A percentile compares a stretch with the other conserved stretches of the same genome.
Conservation (phyloP, 2,888 invertebrate species). For the Leuctra nigra region DNA sequence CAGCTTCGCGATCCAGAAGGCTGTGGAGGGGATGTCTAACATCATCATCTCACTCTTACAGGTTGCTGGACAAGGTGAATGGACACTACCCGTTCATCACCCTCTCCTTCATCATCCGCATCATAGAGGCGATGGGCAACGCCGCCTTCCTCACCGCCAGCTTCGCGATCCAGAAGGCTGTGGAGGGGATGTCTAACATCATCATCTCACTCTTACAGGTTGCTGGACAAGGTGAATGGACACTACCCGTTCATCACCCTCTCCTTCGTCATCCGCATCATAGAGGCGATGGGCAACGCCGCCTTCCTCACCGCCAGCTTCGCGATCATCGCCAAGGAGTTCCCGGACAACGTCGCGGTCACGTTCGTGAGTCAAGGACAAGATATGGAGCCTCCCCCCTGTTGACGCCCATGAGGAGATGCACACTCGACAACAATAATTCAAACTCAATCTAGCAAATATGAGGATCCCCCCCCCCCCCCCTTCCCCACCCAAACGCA, state of each 20-base stretch:
- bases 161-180: conserved; percentile 82
- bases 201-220: conserved; percentile 41
- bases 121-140: conserved; percentile 78
- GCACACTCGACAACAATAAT: too few relatives aligned
- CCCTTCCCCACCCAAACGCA: too few relatives aligned
- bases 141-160: conserved; percentile 81
- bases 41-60: conserved; percentile 79
- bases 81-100: conserved; percentile 67
- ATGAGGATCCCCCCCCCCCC: too few relatives aligned
- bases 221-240: conserved; percentile 62
- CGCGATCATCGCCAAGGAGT: conserved; percentile 81
- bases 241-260: conserved; percentile 66
- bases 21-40: conserved; percentile 79
- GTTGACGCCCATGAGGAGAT: too few relatives aligned
- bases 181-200: background rate
- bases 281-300: conserved; percentile 81
- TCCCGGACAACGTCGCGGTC: conserved; percentile 75
- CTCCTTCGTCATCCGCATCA: conserved; percentile 70
- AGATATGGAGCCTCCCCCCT: too few relatives aligned
- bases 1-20: conserved; percentile 80
- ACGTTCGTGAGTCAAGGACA: conserved; percentile 64
- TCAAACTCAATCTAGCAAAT: too few relatives aligned
- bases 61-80: conserved; percentile 61
- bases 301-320: conserved; percentile 82
- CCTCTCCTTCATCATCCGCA: conserved; percentile 70